These are phyloP conservation scores for Lanius collurio DNA, from an alignment of 2,113 vertebrate genomes.

Conservation along the genomic window DNA sequence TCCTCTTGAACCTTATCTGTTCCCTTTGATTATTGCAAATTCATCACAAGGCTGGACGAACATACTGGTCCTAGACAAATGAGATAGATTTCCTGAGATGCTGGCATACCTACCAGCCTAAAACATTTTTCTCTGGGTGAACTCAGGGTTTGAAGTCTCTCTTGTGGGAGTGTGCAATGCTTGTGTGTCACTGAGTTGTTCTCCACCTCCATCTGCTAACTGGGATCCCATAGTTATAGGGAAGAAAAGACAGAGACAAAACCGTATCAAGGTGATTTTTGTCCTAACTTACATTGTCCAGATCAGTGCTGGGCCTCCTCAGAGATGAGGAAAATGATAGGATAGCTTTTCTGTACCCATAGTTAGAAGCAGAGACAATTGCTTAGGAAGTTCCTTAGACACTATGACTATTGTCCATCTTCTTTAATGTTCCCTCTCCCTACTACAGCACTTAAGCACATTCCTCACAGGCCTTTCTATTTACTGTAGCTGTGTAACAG, in stretches of 20 bases:
- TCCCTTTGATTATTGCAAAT: neutral
- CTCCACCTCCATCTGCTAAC: neutral
- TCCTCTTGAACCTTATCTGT: neutral
- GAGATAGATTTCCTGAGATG: neutral
- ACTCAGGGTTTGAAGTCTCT: neutral
- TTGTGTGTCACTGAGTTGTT: neutral
- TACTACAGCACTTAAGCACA: neutral
- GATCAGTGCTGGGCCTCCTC: neutral
- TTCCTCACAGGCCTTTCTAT: neutral
- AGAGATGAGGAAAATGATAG: neutral
- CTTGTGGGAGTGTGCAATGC: neutral
- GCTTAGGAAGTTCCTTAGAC: neutral
- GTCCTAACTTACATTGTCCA: neutral
- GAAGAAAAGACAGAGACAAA: neutral
- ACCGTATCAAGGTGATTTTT: neutral
- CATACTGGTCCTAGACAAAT: neutral
- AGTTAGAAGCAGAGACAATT: neutral
- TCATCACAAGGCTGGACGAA: neutral
- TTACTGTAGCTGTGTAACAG: neutral
- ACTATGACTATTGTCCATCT: neutral
- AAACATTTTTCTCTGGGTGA: neutral
- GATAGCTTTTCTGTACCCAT: neutral
- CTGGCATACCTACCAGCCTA: neutral
- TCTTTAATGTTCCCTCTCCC: neutral
- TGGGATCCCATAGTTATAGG: neutral